A percentile compares a stretch with the other conserved stretches of the same genome.
Evolutionary conservation across 2,888 invertebrate species (phyloP).

Genomic region (Heliconius hortense): DNA sequence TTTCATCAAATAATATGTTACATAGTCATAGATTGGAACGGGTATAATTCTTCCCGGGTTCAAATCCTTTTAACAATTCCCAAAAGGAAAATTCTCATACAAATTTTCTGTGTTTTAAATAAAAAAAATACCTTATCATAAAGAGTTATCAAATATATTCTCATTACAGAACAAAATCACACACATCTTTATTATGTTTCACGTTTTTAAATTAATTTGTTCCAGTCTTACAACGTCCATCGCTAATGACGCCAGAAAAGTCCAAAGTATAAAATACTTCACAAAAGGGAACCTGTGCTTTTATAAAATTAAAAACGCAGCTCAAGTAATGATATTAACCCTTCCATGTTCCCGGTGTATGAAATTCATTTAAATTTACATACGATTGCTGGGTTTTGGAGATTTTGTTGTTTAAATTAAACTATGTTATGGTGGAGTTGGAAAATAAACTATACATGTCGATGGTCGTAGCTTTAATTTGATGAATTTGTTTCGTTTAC

Average conservation of each 20-base stretch:
- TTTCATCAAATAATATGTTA: too few relatives aligned
- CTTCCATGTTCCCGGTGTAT: not conserved
- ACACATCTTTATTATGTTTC: slow-evolving; percentile 19
- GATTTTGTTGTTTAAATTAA: not conserved
- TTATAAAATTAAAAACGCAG: slow-evolving; percentile 78
- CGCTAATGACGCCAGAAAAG: slow-evolving; percentile 43
- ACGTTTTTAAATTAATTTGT: slow-evolving; percentile 32
- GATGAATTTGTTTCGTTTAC: not conserved
- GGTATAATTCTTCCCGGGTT: too few relatives aligned
- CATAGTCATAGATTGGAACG: too few relatives aligned
- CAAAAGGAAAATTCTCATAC: not conserved
- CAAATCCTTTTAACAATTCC: not conserved
- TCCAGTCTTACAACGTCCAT: slow-evolving; percentile 38
- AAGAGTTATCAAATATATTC: slow-evolving; percentile 7
- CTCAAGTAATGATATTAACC: slow-evolving; percentile 77
- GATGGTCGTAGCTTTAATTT: not conserved
- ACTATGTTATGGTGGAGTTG: not conserved
- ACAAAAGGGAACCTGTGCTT: slow-evolving; percentile 64
- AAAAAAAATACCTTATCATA: not conserved
- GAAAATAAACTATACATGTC: not conserved
- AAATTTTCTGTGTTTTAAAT: not conserved
- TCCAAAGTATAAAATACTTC: slow-evolving; percentile 40
- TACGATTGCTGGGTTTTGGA: not conserved
- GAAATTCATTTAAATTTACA: slow-evolving; percentile 12
- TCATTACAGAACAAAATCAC: slow-evolving; percentile 16